A percentile compares a stretch with the other conserved stretches of the same genome.
These are phyloP conservation scores for Acleris holmiana DNA, from an alignment of 2,888 invertebrate genomes.

Conservation along the genomic window DNA sequence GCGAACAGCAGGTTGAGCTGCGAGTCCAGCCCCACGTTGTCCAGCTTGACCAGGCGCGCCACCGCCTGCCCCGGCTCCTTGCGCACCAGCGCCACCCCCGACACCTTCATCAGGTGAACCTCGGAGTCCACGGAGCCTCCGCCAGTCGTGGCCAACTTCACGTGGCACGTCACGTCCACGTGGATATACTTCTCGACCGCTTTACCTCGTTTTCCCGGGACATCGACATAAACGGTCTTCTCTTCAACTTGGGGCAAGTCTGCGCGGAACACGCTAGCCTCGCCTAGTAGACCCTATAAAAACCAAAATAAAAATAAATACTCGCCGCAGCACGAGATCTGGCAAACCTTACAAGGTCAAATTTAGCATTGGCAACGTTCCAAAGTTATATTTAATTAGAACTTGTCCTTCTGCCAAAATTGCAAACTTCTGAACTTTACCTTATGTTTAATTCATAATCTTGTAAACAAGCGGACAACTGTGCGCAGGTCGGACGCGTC, in stretches of 20 bases:
- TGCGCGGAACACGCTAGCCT: constrained; percentile 87
- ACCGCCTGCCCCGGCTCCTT: constrained; percentile 83
- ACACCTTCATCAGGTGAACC: constrained; percentile 87
- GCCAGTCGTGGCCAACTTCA: constrained; percentile 84
- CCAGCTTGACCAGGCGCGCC: constrained; percentile 85
- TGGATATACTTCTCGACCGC: constrained; percentile 87
- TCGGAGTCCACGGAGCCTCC: constrained; percentile 83
- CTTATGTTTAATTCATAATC: constrained; percentile 44
- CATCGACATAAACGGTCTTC: constrained; percentile 84
- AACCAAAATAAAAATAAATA: constrained; percentile 41
- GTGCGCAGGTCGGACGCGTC: constrained; percentile 35
- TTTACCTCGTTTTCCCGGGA: constrained; percentile 71
- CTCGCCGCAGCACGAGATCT: constrained; percentile 8
- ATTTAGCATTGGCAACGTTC: constrained; percentile 50
- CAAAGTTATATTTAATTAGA: constrained; percentile 55
- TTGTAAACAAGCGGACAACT: constrained; percentile 50
- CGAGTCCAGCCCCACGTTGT: constrained; percentile 88
- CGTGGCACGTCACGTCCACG: constrained; percentile 88
- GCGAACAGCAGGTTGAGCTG: constrained; percentile 87
- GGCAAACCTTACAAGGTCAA: constrained; percentile 26
- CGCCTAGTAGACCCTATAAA: constrained; percentile 82
- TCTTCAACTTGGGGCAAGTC: constrained; percentile 88
- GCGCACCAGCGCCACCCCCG: constrained; percentile 86
- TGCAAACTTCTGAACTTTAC: constrained; percentile 48
- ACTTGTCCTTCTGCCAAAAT: constrained; percentile 56